Evolutionary conservation across 2,888 invertebrate genomes (phyloP), one percentile per base, ranked within the genome.

Genomic region (Ischnus inquisitorius): DNA sequence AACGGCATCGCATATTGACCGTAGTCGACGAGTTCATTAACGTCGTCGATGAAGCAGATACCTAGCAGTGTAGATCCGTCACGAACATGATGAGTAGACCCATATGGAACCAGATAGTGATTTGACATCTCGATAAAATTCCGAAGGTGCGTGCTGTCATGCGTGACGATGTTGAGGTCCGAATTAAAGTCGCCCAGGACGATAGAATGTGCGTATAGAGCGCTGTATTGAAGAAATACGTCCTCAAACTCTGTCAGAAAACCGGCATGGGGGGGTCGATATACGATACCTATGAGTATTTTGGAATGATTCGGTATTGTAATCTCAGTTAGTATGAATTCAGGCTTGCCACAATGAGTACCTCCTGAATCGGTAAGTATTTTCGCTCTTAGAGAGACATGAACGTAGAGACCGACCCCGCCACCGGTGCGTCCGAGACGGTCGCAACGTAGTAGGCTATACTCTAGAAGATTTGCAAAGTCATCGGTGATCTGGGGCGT

Each of bases 11-110:
- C 64, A 16, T 10, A 43, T 22, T 64, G 75, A 6, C 75, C 51
- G 16, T 51, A 48, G 8, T 16, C 16, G 1, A 14, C 12, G 1
- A 64, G n/a, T 51, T 75, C 64, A 14, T n/a, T 34, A 0, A 3
- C 19, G 4, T 64, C 62, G 4, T 75, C 75, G 5, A 75, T 48
- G 16, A 75, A 48, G 51, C 62, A 62, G 12, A 75, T 12, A n/a
- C 48, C 75, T 12, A 75, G 64, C 1, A 64, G 22, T 8, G 75
- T 75, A 2, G 64, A 51, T 2, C 64, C 12, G 10, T 22, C 19
- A 3, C 19, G 34, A 1, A 51, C 64, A 19, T 64, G 75, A 14
- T 64, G 64, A 5, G 64, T 51, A 3, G 64, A 22, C 2, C 22
- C 5, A 22, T 51, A 39, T 0, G 75, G 75, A 3, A 51, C 62